Base-by-base conservation (phyloP, 2,888 invertebrate genomes). In the Zeuzera pyrina region DNA sequence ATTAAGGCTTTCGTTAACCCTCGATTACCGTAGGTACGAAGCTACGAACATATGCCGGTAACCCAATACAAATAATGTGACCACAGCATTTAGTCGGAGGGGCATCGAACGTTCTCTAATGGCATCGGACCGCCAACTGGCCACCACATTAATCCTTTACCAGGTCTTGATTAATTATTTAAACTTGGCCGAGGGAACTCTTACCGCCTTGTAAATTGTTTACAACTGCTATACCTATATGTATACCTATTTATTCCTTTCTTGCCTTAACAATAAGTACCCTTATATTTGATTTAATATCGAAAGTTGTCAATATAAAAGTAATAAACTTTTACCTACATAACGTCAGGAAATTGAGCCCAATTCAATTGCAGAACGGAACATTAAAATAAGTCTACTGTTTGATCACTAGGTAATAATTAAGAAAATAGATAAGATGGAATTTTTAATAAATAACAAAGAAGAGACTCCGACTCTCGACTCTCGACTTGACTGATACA, bases 101-200 rank as follows among this genome's bases (percentile, higher is more conserved):
- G 68, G 70, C 70, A 69, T 74, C 69, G 74, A 73, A 67, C 68
- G 70, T 61, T 67, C 71, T 71, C 71, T 78, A 79, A 81, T 78
- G 76, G 77, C 67, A 73, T 72, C 64, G 69, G 57, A 74, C 79
- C 79, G 65, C 79, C 76, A 71, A 76, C 78, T 77, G 79, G 68
- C 78, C 79, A 70, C 77, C 70, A 62, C 78, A 76, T 77, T 79
- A 81, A 81, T 81, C 81, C 81, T 77, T 78, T 77, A 69, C 72
- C 60, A 65, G 63, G 72, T 66, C 68, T 76, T 77, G 79, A 79
- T 79, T 81, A 81, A 81, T 81, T 79, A 77, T 79, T 79, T 74
- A 72, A 79, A 78, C 60, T 78, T 71, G 55, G 66, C 64, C 60
- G 47, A 53, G 57, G 67, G 67, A 57, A 19, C 49, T 41, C 39